phyloP scores from a whole-genome alignment of 2,888 invertebrate genomes.

The Megaustenia siamemsis region DNA sequence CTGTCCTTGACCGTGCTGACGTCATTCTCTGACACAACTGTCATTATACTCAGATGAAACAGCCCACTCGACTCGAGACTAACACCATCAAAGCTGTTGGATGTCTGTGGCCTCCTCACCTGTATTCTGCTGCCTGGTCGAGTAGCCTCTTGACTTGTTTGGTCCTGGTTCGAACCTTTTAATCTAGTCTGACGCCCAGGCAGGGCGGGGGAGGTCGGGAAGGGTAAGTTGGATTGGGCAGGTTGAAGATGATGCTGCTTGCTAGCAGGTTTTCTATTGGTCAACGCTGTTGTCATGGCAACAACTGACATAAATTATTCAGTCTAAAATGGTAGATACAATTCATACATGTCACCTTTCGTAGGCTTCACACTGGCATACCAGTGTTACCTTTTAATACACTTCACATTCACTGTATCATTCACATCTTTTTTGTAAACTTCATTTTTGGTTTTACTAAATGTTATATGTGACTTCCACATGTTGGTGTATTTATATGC shows the following conservation, averaged over 20 bases:
- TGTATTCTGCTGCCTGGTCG: background rate
- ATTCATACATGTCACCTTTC: no score
- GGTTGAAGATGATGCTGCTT: background rate
- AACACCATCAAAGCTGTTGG: background rate
- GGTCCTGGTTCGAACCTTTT: background rate
- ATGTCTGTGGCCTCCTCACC: background rate
- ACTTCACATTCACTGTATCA: no score
- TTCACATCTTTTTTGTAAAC: no score
- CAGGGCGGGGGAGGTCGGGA: constrained; percentile 31
- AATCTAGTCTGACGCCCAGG: constrained; percentile 10
- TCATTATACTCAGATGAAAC: background rate
- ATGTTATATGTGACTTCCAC: no score
- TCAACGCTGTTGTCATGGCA: constrained; percentile 25
- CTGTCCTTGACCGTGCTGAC: background rate
- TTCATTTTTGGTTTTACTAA: no score
- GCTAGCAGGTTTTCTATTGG: background rate
- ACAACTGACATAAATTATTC: background rate
- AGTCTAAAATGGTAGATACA: no score
- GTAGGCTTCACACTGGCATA: no score
- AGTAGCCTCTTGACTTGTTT: background rate
- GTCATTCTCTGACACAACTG: background rate
- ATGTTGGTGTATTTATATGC: no score
- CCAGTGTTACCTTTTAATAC: no score
- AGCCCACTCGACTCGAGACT: background rate
- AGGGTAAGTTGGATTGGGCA: constrained; percentile 5